Evolutionary conservation across 2,113 vertebrate genomes (phyloP).

Genomic region (Sander vitreus): DNA sequence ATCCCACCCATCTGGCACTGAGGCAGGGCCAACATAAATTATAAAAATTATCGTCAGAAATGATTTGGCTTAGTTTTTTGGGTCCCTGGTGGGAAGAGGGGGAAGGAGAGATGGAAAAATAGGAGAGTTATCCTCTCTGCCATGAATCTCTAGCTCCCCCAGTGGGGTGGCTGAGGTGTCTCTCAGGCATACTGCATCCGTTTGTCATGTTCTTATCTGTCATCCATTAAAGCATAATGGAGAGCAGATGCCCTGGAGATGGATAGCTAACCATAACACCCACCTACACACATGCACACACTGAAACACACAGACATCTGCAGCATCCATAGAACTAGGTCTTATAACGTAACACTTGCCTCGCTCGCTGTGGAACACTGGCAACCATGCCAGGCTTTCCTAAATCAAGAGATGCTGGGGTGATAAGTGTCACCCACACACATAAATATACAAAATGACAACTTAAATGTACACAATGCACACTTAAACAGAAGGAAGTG

Average conservation of each 20-base stretch:
- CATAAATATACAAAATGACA: constrained; percentile 35
- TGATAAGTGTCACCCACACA: constrained; percentile 31
- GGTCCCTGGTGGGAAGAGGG: constrained; percentile 43
- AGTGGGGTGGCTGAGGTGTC: constrained; percentile 59
- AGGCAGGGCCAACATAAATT: constrained; percentile 67
- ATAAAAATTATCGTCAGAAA: constrained; percentile 69
- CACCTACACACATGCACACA: constrained; percentile 44
- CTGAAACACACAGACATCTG: constrained; percentile 61
- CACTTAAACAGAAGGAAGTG: constrained; percentile 14
- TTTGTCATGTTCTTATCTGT: constrained; percentile 83
- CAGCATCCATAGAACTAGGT: constrained; percentile 67
- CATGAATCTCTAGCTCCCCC: constrained; percentile 74
- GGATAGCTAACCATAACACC: constrained; percentile 57
- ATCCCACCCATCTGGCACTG: constrained; percentile 72
- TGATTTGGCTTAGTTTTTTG: constrained; percentile 41
- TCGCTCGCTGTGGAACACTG: constrained; percentile 44
- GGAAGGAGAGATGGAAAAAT: constrained; percentile 49
- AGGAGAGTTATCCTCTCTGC: constrained; percentile 22
- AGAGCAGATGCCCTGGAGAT: constrained; percentile 78
- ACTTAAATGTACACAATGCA: neutral
- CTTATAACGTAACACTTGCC: constrained; percentile 77
- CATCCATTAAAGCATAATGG: constrained; percentile 78
- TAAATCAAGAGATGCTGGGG: constrained; percentile 39
- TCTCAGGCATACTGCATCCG: constrained; percentile 63
- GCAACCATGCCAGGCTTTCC: constrained; percentile 41